These are phyloP conservation scores for Astatoreochromis straeleni DNA, from an alignment of 2,113 vertebrate genomes.

Conservation along the genomic window DNA sequence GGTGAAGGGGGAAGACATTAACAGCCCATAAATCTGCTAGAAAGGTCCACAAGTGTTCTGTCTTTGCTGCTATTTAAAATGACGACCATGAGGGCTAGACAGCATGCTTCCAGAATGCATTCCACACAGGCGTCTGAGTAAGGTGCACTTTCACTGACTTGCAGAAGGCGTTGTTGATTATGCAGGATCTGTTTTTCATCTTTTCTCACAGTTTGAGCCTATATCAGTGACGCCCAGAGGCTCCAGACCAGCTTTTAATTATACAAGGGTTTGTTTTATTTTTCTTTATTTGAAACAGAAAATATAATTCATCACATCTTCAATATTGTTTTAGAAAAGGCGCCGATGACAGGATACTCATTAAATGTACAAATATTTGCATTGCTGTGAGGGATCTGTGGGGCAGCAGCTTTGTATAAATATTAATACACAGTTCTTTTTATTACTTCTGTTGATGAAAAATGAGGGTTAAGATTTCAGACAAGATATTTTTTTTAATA, in stretches of 20 bases:
- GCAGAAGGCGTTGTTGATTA: conserved; percentile 25
- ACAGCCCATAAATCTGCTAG: conserved; percentile 54
- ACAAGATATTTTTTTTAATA: background rate
- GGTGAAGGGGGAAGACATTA: conserved; percentile 15
- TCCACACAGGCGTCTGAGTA: conserved; percentile 56
- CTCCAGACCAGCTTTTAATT: conserved; percentile 70
- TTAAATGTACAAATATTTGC: conserved; percentile 48
- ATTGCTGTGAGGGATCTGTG: conserved; percentile 19
- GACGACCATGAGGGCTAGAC: conserved; percentile 49
- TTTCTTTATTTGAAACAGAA: conserved; percentile 41
- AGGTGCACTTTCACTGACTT: conserved; percentile 61
- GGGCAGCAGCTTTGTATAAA: conserved; percentile 1
- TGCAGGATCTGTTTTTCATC: conserved; percentile 65
- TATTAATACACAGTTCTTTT: conserved; percentile 42
- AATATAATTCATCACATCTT: conserved; percentile 42
- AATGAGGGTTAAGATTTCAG: conserved; percentile 6
- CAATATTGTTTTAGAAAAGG: conserved; percentile 39
- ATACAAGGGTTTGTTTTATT: conserved; percentile 46
- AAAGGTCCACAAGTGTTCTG: conserved; percentile 39
- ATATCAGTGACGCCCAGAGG: conserved; percentile 45
- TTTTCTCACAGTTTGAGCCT: conserved; percentile 52
- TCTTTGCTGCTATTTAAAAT: conserved; percentile 52
- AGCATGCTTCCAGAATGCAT: conserved; percentile 52
- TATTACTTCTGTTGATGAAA: conserved; percentile 45
- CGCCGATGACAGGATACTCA: conserved; percentile 14